A percentile compares a stretch with the other conserved stretches of the same genome.
phyloP scores from a whole-genome alignment of 2,888 invertebrate genomes.

The Athalia cordata region DNA sequence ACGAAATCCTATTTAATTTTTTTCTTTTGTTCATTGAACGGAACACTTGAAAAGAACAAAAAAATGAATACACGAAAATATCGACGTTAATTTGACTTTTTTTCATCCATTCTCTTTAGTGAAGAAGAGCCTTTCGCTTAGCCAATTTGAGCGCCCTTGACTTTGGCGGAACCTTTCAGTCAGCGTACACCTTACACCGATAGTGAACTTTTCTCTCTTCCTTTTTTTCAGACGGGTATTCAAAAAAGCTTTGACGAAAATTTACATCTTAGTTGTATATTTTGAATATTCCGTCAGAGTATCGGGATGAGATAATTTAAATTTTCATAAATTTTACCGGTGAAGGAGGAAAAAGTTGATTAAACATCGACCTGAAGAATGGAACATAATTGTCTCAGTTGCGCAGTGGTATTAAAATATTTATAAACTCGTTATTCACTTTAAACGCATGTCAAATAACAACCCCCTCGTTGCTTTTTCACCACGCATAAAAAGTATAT shows the following conservation, averaged over 20 bases:
- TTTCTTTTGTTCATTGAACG: too few relatives aligned
- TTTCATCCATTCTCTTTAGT: too few relatives aligned
- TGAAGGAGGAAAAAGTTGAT: background rate
- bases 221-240: background rate
- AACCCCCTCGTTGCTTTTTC: background rate
- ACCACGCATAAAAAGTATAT: background rate
- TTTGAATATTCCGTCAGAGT: background rate
- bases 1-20: too few relatives aligned
- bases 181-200: too few relatives aligned
- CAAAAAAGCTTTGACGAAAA: background rate
- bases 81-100: too few relatives aligned
- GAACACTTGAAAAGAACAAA: too few relatives aligned
- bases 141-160: too few relatives aligned
- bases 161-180: too few relatives aligned
- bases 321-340: constrained; percentile 14
- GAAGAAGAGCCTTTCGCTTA: too few relatives aligned
- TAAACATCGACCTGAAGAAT: constrained; percentile 2
- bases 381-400: background rate
- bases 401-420: background rate
- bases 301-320: constrained; percentile 7
- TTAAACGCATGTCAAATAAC: constrained; percentile 42
- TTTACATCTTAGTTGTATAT: background rate
- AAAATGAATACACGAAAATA: too few relatives aligned
- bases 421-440: constrained; percentile 41
- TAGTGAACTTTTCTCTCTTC: background rate